Percentiles rank a stretch among this genome's conserved stretches.
These are phyloP conservation scores for Sarcophaga peregrina DNA, from an alignment of 1,140 invertebrate genomes.

Conservation along the genomic window DNA sequence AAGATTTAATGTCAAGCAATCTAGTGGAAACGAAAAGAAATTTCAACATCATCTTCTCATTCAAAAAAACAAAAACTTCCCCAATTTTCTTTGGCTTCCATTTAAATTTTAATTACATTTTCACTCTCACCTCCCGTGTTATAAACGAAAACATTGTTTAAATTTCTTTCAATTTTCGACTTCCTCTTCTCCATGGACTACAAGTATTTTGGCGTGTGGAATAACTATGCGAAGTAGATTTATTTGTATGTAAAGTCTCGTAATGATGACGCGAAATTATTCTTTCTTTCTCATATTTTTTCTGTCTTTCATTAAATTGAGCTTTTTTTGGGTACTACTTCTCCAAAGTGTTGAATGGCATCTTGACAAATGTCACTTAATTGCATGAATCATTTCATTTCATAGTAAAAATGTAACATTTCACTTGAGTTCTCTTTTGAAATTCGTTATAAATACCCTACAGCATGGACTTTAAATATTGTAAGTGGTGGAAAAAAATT, in stretches of 20 bases:
- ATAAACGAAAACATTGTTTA: neutral
- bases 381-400: slow-evolving; percentile 11
- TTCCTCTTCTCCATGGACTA: neutral
- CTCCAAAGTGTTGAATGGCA: neutral
- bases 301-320: neutral
- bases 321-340: too few relatives aligned
- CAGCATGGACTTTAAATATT: too few relatives aligned
- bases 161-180: neutral
- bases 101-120: slow-evolving; percentile 9
- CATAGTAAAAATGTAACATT: neutral
- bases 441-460: too few relatives aligned
- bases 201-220: too few relatives aligned
- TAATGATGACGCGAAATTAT: neutral
- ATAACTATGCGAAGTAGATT: neutral
- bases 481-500: too few relatives aligned
- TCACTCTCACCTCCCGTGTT: neutral
- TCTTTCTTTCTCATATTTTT: neutral
- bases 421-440: neutral
- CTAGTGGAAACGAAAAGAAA: too few relatives aligned
- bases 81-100: neutral
- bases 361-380: slow-evolving; percentile 20
- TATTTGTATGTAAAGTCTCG: neutral
- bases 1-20: too few relatives aligned
- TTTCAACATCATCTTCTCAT: too few relatives aligned
- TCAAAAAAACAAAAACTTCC: too few relatives aligned